Evolutionary conservation across 2,113 vertebrate genomes (phyloP).

Genomic region (Excalfactoria chinensis): DNA sequence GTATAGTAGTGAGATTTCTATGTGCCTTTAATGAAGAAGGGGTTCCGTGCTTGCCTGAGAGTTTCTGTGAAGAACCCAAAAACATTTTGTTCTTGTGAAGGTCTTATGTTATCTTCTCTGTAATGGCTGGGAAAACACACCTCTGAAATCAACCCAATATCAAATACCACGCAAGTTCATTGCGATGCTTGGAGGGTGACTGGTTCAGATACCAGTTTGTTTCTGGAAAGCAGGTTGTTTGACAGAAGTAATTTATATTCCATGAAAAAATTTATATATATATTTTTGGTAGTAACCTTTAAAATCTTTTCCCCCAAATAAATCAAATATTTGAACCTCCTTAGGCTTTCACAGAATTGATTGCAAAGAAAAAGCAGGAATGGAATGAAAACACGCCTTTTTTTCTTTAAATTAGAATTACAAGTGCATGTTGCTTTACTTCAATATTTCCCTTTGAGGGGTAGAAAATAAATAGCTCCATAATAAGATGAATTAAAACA

Average conservation of each 20-base stretch:
- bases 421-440: background rate
- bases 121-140: background rate
- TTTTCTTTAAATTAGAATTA: background rate
- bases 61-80: background rate
- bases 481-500: conserved; percentile 39
- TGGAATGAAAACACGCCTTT: background rate
- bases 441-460: background rate
- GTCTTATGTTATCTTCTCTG: background rate
- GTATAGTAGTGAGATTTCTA: background rate
- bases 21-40: background rate
- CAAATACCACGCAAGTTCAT: background rate
- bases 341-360: background rate
- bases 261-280: background rate
- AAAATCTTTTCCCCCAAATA: background rate
- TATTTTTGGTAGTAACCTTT: background rate
- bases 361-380: background rate
- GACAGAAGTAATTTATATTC: background rate
- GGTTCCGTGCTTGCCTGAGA: background rate
- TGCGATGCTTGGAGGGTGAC: background rate
- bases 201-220: accelerated
- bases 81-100: background rate
- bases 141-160: background rate
- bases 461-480: conserved; percentile 31
- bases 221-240: background rate
- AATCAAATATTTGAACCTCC: background rate